These are phyloP conservation scores for Tenthredo amoena DNA, from an alignment of 2,888 invertebrate species.

Conservation along the genomic window DNA sequence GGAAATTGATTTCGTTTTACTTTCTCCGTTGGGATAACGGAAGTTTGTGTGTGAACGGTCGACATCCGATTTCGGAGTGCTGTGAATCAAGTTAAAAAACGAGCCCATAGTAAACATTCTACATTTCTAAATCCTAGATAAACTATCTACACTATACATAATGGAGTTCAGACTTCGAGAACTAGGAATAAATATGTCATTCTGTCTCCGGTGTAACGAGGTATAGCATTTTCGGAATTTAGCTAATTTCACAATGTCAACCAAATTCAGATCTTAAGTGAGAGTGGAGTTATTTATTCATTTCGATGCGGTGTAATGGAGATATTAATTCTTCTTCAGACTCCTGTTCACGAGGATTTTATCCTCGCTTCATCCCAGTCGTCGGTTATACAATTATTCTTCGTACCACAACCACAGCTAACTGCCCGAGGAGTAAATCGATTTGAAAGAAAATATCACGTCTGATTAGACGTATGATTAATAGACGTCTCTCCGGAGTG, in stretches of 20 bases:
- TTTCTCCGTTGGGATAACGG: conserved; percentile 63
- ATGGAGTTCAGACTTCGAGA: not conserved
- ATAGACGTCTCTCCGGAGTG: not conserved
- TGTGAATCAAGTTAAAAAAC: conserved; percentile 44
- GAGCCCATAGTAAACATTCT: conserved; percentile 13
- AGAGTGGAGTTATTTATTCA: conserved; percentile 30
- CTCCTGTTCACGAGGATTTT: not conserved
- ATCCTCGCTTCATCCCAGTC: not conserved
- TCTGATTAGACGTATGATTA: not conserved
- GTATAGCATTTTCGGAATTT: not conserved
- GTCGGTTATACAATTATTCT: conserved; percentile 17
- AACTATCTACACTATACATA: not conserved
- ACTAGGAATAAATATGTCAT: conserved; percentile 1
- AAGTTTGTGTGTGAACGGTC: conserved; percentile 46
- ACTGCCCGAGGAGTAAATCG: not conserved
- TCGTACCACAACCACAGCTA: conserved; percentile 4
- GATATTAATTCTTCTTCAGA: not conserved
- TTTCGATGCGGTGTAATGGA: not conserved
- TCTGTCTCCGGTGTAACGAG: not conserved
- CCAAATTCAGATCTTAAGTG: conserved; percentile 11
- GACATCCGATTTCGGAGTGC: conserved; percentile 42
- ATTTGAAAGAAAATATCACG: conserved; percentile 2
- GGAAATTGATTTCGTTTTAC: conserved; percentile 65
- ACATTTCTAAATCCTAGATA: not conserved
- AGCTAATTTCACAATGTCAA: not conserved